Base-by-base conservation (phyloP, 53 echinoderm and acorn worm species). In the Stichopus horrens region DNA sequence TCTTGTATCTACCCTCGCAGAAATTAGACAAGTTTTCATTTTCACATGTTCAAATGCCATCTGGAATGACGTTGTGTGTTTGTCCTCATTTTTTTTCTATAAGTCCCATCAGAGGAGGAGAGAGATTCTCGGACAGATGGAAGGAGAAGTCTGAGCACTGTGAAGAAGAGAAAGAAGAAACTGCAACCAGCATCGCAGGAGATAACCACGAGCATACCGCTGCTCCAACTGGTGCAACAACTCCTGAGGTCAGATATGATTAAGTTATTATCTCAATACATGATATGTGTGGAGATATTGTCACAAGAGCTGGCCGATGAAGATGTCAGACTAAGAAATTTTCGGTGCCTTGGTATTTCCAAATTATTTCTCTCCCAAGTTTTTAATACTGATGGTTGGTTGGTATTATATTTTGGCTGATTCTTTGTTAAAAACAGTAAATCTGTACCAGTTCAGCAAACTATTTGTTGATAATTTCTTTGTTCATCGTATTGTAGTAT, bases 221-320 rank as follows among this genome's bases (percentile, higher is more conserved):
- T 97, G 63, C 91, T 97, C 13, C 97, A 97, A 74, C 91, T 97
- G 54, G 95, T 97, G 23, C 97, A 97, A 89, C 97, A 97, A n/a
- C 86, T 97, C 10, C 90, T 97, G 53, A 95, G 95, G 97, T 97
- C 79, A 76, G 88, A 21, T 23, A 67, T 83, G 13, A 5, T 59
- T 6, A 13, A n/a, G 9, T 13, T 51, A 55, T 9, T 58, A 20
- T 59, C 20, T 16, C 83, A 58, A 4, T 2, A 8, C n/a, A 23
- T 74, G 67, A 66, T 66, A 14, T 14, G 11, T 18, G 1, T 66
- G 11, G 67, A 0, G 37, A 37, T 37, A 37, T 37, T 37, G 37
- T 37, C 37, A 37, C n/a, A n/a, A n/a, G n/a, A n/a, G n/a, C 37
- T 37, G 37, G 37, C 37, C 37, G 2, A n/a, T 75, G 75, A 23